These are phyloP conservation scores for Casuarius casuarius DNA, from an alignment of 2,113 vertebrate genomes.

Conservation along the genomic window DNA sequence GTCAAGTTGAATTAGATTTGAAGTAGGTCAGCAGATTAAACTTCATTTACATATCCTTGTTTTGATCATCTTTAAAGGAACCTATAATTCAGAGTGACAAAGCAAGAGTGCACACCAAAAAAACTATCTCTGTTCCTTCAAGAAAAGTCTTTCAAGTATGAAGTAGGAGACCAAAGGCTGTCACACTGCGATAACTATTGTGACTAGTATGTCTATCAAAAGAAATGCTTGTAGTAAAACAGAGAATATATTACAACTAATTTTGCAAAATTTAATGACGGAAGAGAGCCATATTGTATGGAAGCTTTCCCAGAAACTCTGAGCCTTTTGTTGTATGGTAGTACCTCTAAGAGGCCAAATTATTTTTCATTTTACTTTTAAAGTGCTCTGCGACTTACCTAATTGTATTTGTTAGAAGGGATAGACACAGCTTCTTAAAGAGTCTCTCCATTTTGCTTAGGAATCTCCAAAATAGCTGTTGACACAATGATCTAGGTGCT, in stretches of 20 bases:
- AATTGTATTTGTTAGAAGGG: neutral
- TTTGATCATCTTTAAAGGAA: neutral
- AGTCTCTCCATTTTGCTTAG: neutral
- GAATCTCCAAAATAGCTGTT: neutral
- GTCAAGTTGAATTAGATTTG: constrained; percentile 6
- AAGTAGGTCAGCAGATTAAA: constrained; percentile 18
- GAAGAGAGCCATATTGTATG: neutral
- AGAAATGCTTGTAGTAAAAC: neutral
- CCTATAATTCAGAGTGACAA: neutral
- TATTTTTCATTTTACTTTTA: neutral
- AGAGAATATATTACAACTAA: neutral
- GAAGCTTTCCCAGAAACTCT: neutral
- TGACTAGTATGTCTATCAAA: neutral
- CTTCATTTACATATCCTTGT: constrained; percentile 13
- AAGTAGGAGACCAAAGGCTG: constrained; percentile 4
- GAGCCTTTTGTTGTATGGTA: neutral
- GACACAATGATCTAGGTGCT: neutral
- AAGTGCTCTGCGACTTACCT: neutral
- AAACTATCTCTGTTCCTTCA: neutral
- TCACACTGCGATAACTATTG: neutral
- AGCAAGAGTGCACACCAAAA: neutral
- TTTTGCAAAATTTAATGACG: neutral
- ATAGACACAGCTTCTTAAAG: neutral
- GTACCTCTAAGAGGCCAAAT: neutral
- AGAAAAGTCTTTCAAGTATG: neutral